Evolutionary conservation across 2,888 invertebrate species (phyloP), one percentile per base, ranked within the genome.

Genomic region (Meandrusa payeni): DNA sequence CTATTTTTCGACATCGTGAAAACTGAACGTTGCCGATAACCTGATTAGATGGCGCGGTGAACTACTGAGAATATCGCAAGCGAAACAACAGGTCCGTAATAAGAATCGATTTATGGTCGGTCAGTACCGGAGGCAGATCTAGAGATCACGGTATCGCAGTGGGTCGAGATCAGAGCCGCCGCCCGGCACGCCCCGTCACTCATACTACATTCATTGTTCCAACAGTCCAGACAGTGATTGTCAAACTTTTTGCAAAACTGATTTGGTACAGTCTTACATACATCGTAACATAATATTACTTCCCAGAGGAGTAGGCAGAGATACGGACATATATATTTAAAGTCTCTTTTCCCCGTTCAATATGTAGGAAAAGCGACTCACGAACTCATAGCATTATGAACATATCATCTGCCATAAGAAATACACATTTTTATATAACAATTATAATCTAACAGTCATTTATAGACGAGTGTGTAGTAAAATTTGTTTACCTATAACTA

Each of bases 51-150:
- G 76, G 63, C 59, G 70, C 61, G 69, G 62, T 65, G 69, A 78
- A 76, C 74, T 65, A 65, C 67, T 65, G 62, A 61, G 66, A 59
- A 65, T 70, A 68, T 72, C 66, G 69, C 70, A 75, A 78, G 69
- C 59, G 66, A 71, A 80, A 75, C 65, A 69, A 68, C 78, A 75
- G 69, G 76, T 74, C 73, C 68, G 67, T 70, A 80, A 78, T 72
- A 67, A 76, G 75, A 71, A 68, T 71, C 74, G 77, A 81, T 80
- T 85, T 82, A 80, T 75, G 73, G 69, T 61, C 71, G 72, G 73
- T 68, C 69, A 76, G 74, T 74, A 49, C 47, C 39, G 37, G 22
- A 33, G 40, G 32, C 48, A 41, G 49, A 76, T 76, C 72, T 57
- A 50, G 55, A 53, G 69, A 80, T 78, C 76, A 71, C 54, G 51